These are phyloP conservation scores for Lethenteron camtschaticum DNA, from an alignment of 2,113 vertebrate genomes.

Conservation along the genomic window DNA sequence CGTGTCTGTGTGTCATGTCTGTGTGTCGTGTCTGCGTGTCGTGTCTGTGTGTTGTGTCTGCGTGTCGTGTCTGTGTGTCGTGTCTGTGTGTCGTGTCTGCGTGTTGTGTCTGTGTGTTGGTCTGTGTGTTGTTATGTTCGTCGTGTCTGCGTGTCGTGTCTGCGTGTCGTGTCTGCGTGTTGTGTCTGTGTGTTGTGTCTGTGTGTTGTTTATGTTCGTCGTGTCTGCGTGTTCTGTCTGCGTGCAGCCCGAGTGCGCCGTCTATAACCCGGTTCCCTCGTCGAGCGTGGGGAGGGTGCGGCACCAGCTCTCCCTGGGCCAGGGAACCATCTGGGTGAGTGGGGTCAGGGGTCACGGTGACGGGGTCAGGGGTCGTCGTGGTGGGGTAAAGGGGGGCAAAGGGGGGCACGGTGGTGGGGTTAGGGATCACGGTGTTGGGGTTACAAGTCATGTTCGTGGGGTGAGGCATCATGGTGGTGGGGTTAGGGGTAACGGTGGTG, in stretches of 20 bases:
- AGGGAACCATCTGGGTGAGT: conserved; percentile 2
- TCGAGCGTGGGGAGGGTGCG: background rate
- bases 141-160: too few species aligned
- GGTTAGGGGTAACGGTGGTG: too few species aligned
- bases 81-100: too few species aligned
- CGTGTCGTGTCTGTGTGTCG: too few species aligned
- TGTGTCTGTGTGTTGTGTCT: too few species aligned
- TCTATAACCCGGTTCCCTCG: background rate
- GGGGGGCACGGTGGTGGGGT: background rate
- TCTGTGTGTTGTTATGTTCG: too few species aligned
- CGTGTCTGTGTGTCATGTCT: too few species aligned
- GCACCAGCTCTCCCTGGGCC: conserved; percentile 2
- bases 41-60: too few species aligned
- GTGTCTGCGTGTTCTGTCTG: too few species aligned
- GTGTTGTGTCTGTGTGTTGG: background rate
- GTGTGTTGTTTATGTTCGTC: too few species aligned
- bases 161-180: too few species aligned
- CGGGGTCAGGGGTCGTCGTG: background rate
- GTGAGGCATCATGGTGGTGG: background rate
- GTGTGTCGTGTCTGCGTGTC: too few species aligned
- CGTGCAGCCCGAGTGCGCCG: conserved; percentile 4
- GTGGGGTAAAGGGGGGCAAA: background rate
- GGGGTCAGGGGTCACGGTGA: background rate
- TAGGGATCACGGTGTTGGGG: background rate
- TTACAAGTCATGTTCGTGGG: background rate